Conservation (phyloP, 2,113 vertebrate species). For the Gymnogyps californianus region DNA sequence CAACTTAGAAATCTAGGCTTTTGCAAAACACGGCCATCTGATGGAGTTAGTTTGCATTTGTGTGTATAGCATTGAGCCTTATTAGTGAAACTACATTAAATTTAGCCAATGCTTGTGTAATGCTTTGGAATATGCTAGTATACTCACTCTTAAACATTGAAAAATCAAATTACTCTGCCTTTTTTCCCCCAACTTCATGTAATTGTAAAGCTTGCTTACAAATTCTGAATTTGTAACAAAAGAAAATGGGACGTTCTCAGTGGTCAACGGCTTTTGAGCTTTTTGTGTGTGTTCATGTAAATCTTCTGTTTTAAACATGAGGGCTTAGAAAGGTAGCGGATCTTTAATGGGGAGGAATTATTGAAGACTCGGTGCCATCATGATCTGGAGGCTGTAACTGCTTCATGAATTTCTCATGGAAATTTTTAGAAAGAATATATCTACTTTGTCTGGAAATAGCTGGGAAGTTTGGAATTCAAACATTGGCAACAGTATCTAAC, state of each 20-base stretch:
- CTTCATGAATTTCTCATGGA: background rate
- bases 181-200: background rate
- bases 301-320: background rate
- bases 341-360: background rate
- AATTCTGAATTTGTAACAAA: background rate
- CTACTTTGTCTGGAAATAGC: background rate
- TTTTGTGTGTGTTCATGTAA: background rate
- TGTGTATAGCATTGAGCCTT: background rate
- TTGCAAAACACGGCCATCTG: background rate
- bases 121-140: background rate
- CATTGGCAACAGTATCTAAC: background rate
- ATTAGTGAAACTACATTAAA: background rate
- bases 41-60: background rate
- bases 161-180: background rate
- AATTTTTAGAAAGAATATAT: background rate
- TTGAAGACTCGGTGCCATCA: background rate
- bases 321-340: background rate
- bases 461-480: background rate
- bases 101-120: background rate
- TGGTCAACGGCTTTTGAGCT: background rate
- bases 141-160: background rate
- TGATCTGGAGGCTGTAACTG: background rate
- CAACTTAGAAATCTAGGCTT: background rate
- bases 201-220: background rate
- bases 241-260: background rate